Evolutionary conservation across 2,113 vertebrate genomes (phyloP), one percentile per base, ranked within the genome.

Genomic region (Ammodytes dubius): DNA sequence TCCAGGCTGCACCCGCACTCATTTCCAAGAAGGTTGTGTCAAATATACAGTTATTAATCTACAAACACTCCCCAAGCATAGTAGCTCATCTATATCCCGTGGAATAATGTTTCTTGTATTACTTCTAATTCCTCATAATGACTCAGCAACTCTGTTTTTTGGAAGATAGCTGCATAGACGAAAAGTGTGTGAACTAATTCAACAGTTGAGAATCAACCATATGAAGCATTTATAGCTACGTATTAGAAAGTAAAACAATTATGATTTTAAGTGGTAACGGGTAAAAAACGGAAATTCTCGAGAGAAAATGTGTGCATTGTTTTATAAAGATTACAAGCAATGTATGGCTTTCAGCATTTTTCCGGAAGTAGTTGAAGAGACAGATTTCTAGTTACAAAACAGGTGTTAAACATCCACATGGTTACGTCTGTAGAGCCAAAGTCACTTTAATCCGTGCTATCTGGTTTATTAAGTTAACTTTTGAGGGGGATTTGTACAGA

Each of bases 151-250:
- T 59, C 17, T 63, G 42, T 73, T 46, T 27, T 27, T 27, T 2
- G 37, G 14, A 59, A 84, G 52, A 68, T 11, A 66, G 66, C 53
- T 75, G 64, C 86, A 47, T 37, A 49, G 64, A 46, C 68, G 56
- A 42, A n/a, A n/a, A 45, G 7, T 65, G 12, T 54, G 58, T 79
- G 66, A 45, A 9, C 66, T 52, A 9, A 57, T 67, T 46, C 0
- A 58, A 39, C 50, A 42, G n/a, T 37, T 13, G 17, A 54, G 19
- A 45, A 79, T 81, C 82, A 42, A 84, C 74, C 75, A 74, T 8
- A 17, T 13, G 1, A 54, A 17, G 45, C 10, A 45, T 43, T 39
- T 49, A 60, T 37, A 69, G 49, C 27, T 39, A 45, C 40, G 60
- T 0, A 35, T 58, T 17, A 49, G 19, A 70, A 79, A 74, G 70